A percentile compares a stretch with the other conserved stretches of the same genome.
Conservation (phyloP, 2,113 vertebrate species). For the Entelurus aequoreus region DNA sequence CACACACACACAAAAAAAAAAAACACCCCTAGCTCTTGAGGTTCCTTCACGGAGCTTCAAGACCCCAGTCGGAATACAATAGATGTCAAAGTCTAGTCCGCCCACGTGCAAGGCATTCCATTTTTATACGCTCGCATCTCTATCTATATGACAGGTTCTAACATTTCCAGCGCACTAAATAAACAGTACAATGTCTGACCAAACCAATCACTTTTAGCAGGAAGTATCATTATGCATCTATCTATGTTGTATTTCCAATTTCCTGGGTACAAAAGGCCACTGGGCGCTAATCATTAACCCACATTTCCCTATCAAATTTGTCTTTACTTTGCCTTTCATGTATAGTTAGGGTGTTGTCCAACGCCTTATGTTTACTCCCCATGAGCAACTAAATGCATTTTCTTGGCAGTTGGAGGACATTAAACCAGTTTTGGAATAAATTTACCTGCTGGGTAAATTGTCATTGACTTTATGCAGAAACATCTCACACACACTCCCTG, state of each 20-base stretch:
- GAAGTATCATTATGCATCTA: background rate
- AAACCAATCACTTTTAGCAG: background rate
- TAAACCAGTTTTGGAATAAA: constrained; percentile 6
- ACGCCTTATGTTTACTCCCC: background rate
- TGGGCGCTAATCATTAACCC: background rate
- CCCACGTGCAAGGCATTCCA: constrained; percentile 11
- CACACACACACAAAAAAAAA: background rate
- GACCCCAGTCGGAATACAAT: constrained; percentile 25
- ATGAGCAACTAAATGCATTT: background rate
- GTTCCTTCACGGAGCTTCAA: constrained; percentile 4
- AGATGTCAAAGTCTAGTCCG: constrained; percentile 5
- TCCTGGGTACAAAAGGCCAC: constrained; percentile 5
- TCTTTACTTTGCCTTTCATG: background rate
- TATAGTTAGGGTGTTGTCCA: background rate
- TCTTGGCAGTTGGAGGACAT: constrained; percentile 2
- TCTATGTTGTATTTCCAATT: background rate
- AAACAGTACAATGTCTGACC: constrained; percentile 8
- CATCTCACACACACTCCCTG: background rate
- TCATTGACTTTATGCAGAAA: no score
- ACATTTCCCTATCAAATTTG: background rate
- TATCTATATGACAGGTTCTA: constrained; percentile 10
- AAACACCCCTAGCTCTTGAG: background rate
- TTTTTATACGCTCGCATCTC: constrained; percentile 12
- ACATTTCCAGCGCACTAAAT: constrained; percentile 5
- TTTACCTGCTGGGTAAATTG: background rate